Base-by-base conservation (phyloP, 1,140 invertebrate genomes). In the Scylla paramamosain region DNA sequence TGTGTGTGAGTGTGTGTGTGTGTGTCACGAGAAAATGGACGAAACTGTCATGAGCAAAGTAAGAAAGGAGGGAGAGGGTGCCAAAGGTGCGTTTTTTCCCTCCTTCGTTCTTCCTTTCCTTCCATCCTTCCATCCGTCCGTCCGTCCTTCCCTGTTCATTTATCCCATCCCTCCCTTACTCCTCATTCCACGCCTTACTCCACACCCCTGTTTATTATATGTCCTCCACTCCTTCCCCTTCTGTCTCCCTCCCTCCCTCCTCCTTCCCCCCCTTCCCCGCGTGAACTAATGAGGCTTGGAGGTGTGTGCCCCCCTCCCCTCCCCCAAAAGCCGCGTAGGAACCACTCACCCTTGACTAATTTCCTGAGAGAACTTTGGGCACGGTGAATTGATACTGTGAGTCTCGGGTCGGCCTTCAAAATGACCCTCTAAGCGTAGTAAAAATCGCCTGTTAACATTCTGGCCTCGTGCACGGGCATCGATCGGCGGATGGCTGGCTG, bases 381-480 rank as follows among this genome's bases (percentile, higher is more conserved):
- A 48, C n/a, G 39, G 32, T 93, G 52, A 31, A 28, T 86, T 87
- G 83, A 29, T 52, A 48, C 28, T 31, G 82, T 28, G 84, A 93
- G 45, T 39, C n/a, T 16, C 84, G 92, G 86, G 48, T 32, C 92
- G 92, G 48, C 82, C 86, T 87, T 93, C 82, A 93, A 87, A 93
- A 93, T 93, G 92, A 93, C 92, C 92, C 84, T 46, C 48, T 86
- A 84, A 93, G 83, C 92, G 83, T 93, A 93, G 83, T 93, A 93
- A 93, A 93, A 93, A 93, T 93, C 92, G 83, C 39, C 83, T 93
- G 92, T 93, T 93, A 93, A 93, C 92, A 93, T 93, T 93, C 92
- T 52, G 92, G 82, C 92, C 92, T 93, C 92, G 92, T 93, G 92
- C 92, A 52, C 92, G n/a, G 32, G 82, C 92, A 93, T 93, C 92